phyloP scores from a whole-genome alignment of 2,797 vertebrate species.

The Prunella strophiata region DNA sequence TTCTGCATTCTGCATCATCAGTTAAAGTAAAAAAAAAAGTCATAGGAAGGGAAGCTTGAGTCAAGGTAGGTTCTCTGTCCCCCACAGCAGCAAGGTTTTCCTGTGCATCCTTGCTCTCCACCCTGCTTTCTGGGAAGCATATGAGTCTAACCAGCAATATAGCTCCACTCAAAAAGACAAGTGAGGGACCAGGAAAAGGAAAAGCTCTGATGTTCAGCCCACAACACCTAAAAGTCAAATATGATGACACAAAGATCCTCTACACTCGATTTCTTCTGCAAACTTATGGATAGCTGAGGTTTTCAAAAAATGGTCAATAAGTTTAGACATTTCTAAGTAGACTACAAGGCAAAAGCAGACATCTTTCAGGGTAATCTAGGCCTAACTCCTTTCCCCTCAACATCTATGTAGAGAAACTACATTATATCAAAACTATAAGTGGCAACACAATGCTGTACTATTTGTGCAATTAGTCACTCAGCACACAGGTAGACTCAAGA shows the following conservation, averaged over 20 bases:
- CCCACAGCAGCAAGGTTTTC: not conserved
- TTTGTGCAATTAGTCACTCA: not conserved
- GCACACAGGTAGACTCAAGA: not conserved
- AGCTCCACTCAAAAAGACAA: not conserved
- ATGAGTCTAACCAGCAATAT: not conserved
- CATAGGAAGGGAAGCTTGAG: not conserved
- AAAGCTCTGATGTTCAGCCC: not conserved
- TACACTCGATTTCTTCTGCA: not conserved
- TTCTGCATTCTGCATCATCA: not conserved
- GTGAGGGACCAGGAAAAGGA: not conserved
- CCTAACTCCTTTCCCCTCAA: not conserved
- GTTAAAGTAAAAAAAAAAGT: not conserved
- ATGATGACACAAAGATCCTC: not conserved
- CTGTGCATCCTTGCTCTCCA: not conserved
- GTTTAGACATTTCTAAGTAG: not conserved
- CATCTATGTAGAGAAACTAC: not conserved
- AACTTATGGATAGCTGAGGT: not conserved
- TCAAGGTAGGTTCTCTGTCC: not conserved
- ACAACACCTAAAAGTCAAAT: not conserved
- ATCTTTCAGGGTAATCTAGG: not conserved
- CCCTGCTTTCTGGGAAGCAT: not conserved
- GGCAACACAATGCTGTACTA: not conserved
- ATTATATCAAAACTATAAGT: not conserved
- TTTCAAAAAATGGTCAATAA: not conserved
- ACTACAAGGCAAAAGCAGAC: not conserved